Conservation (phyloP, 2,888 invertebrate species). For the Volucella bombylans region DNA sequence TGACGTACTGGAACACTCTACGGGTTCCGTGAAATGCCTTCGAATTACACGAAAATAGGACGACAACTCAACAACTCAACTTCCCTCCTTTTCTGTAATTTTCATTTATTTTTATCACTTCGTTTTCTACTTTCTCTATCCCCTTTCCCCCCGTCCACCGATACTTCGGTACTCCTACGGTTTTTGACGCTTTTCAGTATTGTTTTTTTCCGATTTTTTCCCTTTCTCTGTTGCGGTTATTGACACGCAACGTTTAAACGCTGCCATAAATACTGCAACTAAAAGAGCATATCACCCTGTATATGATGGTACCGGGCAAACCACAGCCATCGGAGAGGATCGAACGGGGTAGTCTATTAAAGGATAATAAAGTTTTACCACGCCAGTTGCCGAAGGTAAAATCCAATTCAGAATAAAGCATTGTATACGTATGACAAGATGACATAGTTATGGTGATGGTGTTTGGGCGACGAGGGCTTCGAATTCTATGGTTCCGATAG, state of each 20-base stretch:
- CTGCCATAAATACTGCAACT: slow-evolving; percentile 46
- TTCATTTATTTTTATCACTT: slow-evolving; percentile 65
- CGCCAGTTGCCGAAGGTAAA: slow-evolving; percentile 60
- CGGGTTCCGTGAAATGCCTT: not conserved
- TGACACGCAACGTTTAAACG: slow-evolving; percentile 60
- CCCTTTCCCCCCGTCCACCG: too few relatives aligned
- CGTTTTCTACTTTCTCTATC: slow-evolving; percentile 24
- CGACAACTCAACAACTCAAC: slow-evolving; percentile 32
- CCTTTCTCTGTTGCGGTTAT: slow-evolving; percentile 48
- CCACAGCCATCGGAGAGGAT: not conserved
- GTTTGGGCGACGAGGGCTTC: slow-evolving; percentile 15
- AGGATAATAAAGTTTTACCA: slow-evolving; percentile 60
- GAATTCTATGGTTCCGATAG: slow-evolving; percentile 41
- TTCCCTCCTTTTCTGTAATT: slow-evolving; percentile 48
- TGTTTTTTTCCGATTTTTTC: slow-evolving; percentile 1
- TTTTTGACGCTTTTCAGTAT: slow-evolving; percentile 3
- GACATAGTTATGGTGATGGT: slow-evolving; percentile 34
- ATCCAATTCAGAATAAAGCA: slow-evolving; percentile 61
- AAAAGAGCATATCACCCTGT: slow-evolving; percentile 6
- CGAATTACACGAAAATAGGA: not conserved
- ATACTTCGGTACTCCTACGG: not conserved
- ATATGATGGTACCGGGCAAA: slow-evolving; percentile 18
- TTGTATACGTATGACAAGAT: slow-evolving; percentile 55
- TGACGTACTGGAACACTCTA: not conserved
- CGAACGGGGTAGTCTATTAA: slow-evolving; percentile 49